Evolutionary conservation across 1,140 invertebrate genomes (phyloP).

Genomic region (Mesaphorura yosii): DNA sequence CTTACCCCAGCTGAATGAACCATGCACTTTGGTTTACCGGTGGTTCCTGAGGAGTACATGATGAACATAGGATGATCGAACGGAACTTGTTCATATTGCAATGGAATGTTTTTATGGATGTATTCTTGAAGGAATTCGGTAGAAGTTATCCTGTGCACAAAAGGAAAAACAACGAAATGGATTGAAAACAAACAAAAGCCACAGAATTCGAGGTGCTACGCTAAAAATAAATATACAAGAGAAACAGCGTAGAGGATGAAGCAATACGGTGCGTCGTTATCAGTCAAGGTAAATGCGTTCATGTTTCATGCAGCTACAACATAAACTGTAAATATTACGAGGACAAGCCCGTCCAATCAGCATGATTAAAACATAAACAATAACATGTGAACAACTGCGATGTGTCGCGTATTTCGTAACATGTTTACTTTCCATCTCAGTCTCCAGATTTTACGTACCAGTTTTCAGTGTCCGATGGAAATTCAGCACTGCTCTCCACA

Average conservation of each 20-base stretch:
- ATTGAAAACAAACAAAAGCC: not conserved
- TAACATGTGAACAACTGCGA: no score
- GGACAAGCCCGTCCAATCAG: no score
- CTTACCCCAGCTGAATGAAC: constrained; percentile 50
- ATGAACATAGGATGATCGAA: constrained; percentile 52
- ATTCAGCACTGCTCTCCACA: constrained; percentile 17
- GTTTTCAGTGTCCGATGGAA: not conserved
- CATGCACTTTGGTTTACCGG: constrained; percentile 50
- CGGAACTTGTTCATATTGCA: constrained; percentile 44
- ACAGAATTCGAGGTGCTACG: not conserved
- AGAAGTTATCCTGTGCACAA: constrained; percentile 22
- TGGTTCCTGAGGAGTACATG: constrained; percentile 51
- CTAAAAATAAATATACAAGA: no score
- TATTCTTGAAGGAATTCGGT: constrained; percentile 16
- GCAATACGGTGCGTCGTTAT: no score
- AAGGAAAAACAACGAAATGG: not conserved
- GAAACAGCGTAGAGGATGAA: no score
- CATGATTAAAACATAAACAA: no score
- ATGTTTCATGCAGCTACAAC: no score
- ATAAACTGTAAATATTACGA: no score
- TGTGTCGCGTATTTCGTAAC: not conserved
- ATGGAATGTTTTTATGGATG: not conserved
- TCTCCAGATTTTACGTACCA: no score
- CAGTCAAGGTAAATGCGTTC: no score
- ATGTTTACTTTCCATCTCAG: not conserved